Conservation (phyloP, 2,113 vertebrate species). For the Bambusicola thoracicus region DNA sequence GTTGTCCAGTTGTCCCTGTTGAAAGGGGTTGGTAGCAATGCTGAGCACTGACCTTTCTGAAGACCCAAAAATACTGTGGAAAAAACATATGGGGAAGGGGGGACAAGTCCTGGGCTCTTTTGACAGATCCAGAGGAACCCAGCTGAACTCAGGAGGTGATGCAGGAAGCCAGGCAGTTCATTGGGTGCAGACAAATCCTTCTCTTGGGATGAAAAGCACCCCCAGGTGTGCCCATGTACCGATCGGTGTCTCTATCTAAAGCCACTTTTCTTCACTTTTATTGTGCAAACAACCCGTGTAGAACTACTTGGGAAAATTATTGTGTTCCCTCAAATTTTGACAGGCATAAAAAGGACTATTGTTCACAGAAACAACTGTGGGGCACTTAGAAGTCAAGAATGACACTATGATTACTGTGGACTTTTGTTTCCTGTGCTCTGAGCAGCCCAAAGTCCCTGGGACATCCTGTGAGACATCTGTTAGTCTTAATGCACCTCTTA, state of each 20-base stretch:
- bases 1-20: no score
- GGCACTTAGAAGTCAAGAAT: background rate
- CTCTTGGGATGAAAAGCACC: background rate
- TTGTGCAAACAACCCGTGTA: background rate
- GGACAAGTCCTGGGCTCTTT: background rate
- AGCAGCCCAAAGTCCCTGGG: background rate
- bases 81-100: background rate
- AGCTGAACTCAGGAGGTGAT: background rate
- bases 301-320: background rate
- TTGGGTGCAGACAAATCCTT: background rate
- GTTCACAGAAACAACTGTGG: background rate
- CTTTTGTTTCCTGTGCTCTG: fast-evolving
- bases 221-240: background rate
- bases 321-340: background rate
- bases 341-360: background rate
- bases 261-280: background rate
- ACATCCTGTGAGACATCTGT: background rate
- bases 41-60: background rate
- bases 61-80: background rate
- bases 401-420: background rate
- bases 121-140: background rate
- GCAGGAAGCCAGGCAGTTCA: background rate
- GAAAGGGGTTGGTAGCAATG: background rate
- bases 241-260: background rate
- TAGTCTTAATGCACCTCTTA: background rate